Base-by-base conservation (phyloP, 2,797 vertebrate genomes). In the Dipus sagitta region DNA sequence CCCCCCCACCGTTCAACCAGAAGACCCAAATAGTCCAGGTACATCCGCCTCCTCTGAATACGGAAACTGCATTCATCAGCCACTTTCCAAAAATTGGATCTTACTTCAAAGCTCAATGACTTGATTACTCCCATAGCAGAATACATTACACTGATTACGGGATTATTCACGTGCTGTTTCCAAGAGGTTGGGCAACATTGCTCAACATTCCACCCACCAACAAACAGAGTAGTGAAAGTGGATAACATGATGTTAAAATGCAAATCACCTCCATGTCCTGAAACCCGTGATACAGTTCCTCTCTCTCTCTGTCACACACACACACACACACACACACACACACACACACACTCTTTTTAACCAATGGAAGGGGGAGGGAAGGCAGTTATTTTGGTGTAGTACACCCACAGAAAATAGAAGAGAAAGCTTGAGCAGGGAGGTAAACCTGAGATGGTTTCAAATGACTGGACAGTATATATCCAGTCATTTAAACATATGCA, bases 1-100 rank as follows among this genome's bases (percentile, higher is more conserved):
- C 38, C 38, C 38, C 7, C n/a, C 26, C 94, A 77, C 92, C 83
- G 91, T 87, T 95, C 92, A 96, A 64, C 91, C 92, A 96, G 95
- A 97, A 97, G 96, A 93, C 95, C 97, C 96, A 97, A 97, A 96
- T 95, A 96, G 96, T 23, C 95, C 93, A 94, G 96, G 97, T 97
- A 93, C 76, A 88, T 91, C 93, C 95, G 42, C 68, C 89, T 96
- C 91, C 89, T 92, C 92, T 94, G 95, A 92, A 94, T 93, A 96
- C 87, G 84, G 92, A 96, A 92, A 96, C 91, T 60, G 70, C 54
- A 79, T 96, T 97, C 96, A 97, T 95, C 94, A 97, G 91, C 64
- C 96, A 92, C 90, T 92, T 96, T 96, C 88, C 88, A 93, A 92
- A 97, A 95, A 93, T 95, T 91, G 95, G 92, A 94, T 98, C 97